Base-by-base conservation (phyloP, 2,888 invertebrate species). In the Maniola hyperantus region DNA sequence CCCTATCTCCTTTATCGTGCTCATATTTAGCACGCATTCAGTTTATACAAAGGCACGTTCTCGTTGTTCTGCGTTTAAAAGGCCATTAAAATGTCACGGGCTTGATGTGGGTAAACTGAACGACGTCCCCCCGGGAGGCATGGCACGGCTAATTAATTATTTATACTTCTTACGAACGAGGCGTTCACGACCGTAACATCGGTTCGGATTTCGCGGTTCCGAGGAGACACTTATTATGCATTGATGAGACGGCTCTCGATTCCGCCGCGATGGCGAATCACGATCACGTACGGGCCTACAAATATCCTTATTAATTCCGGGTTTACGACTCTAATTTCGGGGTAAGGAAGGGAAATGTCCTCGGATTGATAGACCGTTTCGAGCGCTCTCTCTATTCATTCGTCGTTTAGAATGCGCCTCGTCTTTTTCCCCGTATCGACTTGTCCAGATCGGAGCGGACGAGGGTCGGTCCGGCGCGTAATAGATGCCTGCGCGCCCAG, bases 41-140 rank as follows among this genome's bases (percentile, higher is more conserved):
- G 82, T 83, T 83, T 79, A 82, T 77, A 81, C 78, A 79, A 77
- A 77, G 78, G 76, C 76, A 78, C 79, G 79, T 71, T 76, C 80
- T 77, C 81, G 83, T 83, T 81, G 83, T 79, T 79, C 78, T 81
- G 78, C 83, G 81, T 84, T 88, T 84, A 85, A 85, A 87, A 85
- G 81, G 80, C 83, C 88, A 88, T 90, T 89, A 87, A 89, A 89
- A 87, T 87, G 88, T 88, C 89, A 88, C 85, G 77, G 80, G 74
- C 78, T 79, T 87, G 87, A 88, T 81, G 80, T 80, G 84, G 87
- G 85, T 85, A 80, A 80, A 70, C 68, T 67, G 71, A 79, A 76
- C 80, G 71, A 73, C 75, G 77, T 77, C 78, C 79, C 80, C 77
- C 76, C 76, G 77, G 81, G 79, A 59, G 65, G 53, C 65, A 42